Evolutionary conservation across 2,888 invertebrate genomes (phyloP).

Genomic region (Agriotes lineatus): DNA sequence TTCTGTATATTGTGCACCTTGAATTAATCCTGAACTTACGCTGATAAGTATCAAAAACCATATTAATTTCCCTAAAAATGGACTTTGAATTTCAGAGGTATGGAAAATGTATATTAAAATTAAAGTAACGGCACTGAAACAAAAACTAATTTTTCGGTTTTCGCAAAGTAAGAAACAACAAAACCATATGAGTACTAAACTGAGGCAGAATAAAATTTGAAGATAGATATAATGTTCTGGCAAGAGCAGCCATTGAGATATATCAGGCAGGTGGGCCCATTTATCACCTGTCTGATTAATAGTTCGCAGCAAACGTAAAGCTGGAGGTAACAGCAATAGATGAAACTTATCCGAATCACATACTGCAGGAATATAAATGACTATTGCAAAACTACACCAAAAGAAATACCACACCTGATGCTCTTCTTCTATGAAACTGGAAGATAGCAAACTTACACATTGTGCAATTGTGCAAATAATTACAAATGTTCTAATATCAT

Average conservation of each 20-base stretch:
- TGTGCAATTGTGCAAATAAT: slow-evolving; percentile 61
- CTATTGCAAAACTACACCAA: slow-evolving; percentile 65
- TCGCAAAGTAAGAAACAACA: slow-evolving; percentile 15
- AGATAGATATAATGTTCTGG: slow-evolving; percentile 69
- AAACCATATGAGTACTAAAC: slow-evolving; percentile 50
- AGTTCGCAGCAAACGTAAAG: slow-evolving; percentile 74
- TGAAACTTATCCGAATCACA: too few species aligned
- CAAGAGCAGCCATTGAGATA: slow-evolving; percentile 77
- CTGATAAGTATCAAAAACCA: slow-evolving; percentile 52
- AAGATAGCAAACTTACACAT: slow-evolving; percentile 77
- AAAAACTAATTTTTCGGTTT: slow-evolving; percentile 25
- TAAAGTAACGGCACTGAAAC: slow-evolving; percentile 44
- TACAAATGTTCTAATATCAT: slow-evolving; percentile 17
- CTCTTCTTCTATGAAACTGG: slow-evolving; percentile 96
- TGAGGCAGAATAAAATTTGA: slow-evolving; percentile 52
- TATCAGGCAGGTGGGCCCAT: slow-evolving; percentile 82
- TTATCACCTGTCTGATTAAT: slow-evolving; percentile 92
- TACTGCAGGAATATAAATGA: too few species aligned
- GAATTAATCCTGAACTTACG: slow-evolving; percentile 28
- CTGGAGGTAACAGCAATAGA: slow-evolving; percentile 54
- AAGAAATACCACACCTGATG: slow-evolving; percentile 94
- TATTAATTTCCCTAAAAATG: slow-evolving; percentile 41
- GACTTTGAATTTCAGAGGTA: slow-evolving; percentile 36
- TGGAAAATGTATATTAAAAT: slow-evolving; percentile 55
- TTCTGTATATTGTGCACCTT: slow-evolving; percentile 23